Base-by-base conservation (phyloP, 2,888 invertebrate genomes). In the Tenthredo notha region DNA sequence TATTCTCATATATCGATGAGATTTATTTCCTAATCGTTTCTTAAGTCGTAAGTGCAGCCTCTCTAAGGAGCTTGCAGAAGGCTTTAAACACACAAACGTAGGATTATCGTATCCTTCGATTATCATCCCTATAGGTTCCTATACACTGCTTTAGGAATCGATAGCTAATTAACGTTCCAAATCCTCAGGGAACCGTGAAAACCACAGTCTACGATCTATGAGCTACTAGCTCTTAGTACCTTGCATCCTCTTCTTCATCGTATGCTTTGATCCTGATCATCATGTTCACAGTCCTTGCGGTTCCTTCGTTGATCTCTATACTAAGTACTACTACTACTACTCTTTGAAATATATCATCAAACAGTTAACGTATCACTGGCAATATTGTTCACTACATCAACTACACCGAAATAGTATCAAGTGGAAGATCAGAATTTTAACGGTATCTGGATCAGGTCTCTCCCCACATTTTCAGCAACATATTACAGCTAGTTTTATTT, bases 41-140 rank as follows among this genome's bases (percentile, higher is more conserved):
- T 4, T 1, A 9, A 21, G 21, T 21, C 43, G 5, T 0, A 40
- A 21, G 12, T 67, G 12, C 29, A 5, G 61, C 61, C 33, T 67
- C 33, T 67, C 67, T 1, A 67, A 67, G 67, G 67, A 67, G 33
- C 33, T 25, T 61, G 61, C 10, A 9, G 9, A 0, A 33, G 37
- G 15, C 6, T 10, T 21, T 50, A n/a, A n/a, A 54, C 50, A 54
- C 50, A 77, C 54, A 50, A 50, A 4, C 29, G 29, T 25, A 18
- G 77, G 72, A 74, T 77, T 77, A 54, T 77, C 50, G 77, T 77
- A 54, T 25, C 54, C 54, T 25, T 77, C 77, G 77, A 77, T 77
- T 54, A 77, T 77, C 77, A 33, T 77, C 77, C 10, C n/a, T n/a
- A n/a, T n/a, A 12, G 40, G 40, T 74, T 29, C 2, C 2, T 2